Percentiles rank a stretch among this genome's conserved stretches.
These are phyloP conservation scores for Lasioglossum malachurum DNA, from an alignment of 2,888 invertebrate species.

Conservation along the genomic window DNA sequence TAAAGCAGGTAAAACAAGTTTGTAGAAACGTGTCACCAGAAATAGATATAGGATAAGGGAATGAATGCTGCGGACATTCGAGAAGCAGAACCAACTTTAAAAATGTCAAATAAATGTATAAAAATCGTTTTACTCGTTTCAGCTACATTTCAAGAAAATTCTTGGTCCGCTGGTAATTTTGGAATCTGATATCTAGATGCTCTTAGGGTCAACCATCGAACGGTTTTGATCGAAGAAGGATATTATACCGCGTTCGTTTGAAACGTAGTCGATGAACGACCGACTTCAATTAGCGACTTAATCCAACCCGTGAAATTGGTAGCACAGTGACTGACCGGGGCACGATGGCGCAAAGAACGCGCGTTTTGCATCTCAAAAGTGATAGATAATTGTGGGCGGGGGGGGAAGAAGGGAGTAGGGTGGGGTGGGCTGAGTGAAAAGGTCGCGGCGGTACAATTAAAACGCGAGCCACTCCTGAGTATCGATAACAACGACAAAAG, in stretches of 20 bases:
- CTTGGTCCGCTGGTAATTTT: neutral
- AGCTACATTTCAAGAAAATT: neutral
- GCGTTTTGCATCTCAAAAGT: slow-evolving; percentile 1
- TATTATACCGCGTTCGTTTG: neutral
- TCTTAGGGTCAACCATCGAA: neutral
- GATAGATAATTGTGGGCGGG: neutral
- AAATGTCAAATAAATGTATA: neutral
- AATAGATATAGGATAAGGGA: neutral
- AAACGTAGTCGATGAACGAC: neutral
- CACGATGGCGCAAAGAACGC: neutral
- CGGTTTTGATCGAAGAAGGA: neutral
- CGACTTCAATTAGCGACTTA: neutral
- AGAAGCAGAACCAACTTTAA: neutral
- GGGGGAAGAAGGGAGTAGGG: neutral
- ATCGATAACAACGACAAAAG: slow-evolving; percentile 14
- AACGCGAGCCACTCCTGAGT: slow-evolving; percentile 1
- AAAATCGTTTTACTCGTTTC: neutral
- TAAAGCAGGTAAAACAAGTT: slow-evolving; percentile 2
- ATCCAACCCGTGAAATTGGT: neutral
- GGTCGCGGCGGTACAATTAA: slow-evolving; percentile 17
- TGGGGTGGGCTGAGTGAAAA: neutral
- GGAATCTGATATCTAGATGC: neutral
- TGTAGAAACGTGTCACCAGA: neutral
- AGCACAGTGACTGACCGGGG: neutral
- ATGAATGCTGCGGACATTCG: neutral